Percentiles rank a stretch among this genome's conserved stretches.
phyloP scores from a whole-genome alignment of 2,888 invertebrate genomes.

The Tachina fera region DNA sequence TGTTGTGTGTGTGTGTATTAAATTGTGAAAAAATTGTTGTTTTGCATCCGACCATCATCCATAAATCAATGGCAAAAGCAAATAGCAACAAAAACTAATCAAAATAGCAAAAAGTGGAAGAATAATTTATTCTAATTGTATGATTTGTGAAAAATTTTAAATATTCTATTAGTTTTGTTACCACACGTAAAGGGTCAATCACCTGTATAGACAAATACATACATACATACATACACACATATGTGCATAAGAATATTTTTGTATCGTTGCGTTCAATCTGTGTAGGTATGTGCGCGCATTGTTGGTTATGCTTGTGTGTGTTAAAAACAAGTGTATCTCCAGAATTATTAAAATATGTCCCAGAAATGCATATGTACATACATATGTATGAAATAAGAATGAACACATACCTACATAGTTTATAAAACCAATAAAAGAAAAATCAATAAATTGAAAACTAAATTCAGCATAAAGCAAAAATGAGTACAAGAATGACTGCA shows the following conservation, averaged over 20 bases:
- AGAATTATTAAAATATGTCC: slow-evolving; percentile 24
- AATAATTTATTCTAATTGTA: slow-evolving; percentile 31
- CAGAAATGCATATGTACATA: neutral
- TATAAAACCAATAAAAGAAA: slow-evolving; percentile 36
- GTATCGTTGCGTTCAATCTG: slow-evolving; percentile 27
- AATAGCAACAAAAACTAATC: slow-evolving; percentile 4
- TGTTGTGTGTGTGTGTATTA: slow-evolving; percentile 7
- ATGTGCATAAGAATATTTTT: slow-evolving; percentile 12
- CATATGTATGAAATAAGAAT: slow-evolving; percentile 1
- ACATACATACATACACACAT: neutral
- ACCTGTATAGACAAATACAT: slow-evolving; percentile 39
- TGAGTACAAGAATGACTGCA: slow-evolving; percentile 12
- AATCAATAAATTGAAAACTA: slow-evolving; percentile 54
- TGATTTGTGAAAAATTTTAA: slow-evolving; percentile 38
- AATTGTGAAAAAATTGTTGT: slow-evolving; percentile 13
- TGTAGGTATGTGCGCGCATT: slow-evolving; percentile 15
- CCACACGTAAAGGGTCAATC: slow-evolving; percentile 63
- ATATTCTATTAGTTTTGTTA: slow-evolving; percentile 2
- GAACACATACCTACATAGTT: neutral
- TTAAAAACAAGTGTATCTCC: slow-evolving; percentile 40
- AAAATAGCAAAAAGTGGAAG: slow-evolving; percentile 2
- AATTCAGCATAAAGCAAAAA: slow-evolving; percentile 10
- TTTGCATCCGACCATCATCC: slow-evolving; percentile 30
- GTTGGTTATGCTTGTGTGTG: slow-evolving; percentile 7
- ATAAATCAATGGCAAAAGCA: slow-evolving; percentile 45